Base-by-base conservation (phyloP, 2,113 vertebrate genomes). In the Crotalus horridus region DNA sequence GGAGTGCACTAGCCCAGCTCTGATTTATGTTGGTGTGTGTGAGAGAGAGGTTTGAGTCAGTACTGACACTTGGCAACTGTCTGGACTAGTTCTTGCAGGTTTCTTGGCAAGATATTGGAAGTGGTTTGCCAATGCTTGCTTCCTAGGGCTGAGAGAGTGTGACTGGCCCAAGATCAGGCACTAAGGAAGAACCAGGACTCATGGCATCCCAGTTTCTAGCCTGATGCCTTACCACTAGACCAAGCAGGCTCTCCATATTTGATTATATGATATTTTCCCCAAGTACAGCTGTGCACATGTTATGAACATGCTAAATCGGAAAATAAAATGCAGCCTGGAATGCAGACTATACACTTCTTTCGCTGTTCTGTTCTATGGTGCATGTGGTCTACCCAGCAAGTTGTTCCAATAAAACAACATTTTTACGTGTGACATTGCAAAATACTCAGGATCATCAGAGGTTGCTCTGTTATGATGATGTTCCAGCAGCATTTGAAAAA, bases 401-500 rank as follows among this genome's bases (percentile, higher is more conserved):
- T 39, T 74, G 93, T 86, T 64, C 61, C 46, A 54, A 88, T 48
- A 23, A 93, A 21, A 64, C 90, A 61, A 56, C 26, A 48, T 33
- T 61, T 90, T 61, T 39, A 81, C 86, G 88, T 94, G 89, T 91
- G 81, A 61, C 87, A 90, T 26, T 94, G 59, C 89, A 91, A 88
- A 94, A 94, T 93, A 61, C 95, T 96, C 91, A 93, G 94, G 94
- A n/a, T 92, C 91, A 91, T 7, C 93, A 92, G 85, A 55, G 11
- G 58, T 58, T 0, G 3, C 93, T 93, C 92, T 90, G 33, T 58
- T 87, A 95, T 93, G 95, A 89, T 95, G 96, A 95, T 93, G 95
- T 97, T 95, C 95, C 13, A 61, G 93, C 93, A 93, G 87, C 95
- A 21, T 20, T 3, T 21, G 20, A 56, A 48, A 56, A 95, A 94